Evolutionary conservation across 2,888 invertebrate species (phyloP).

Genomic region (Isotomurus palustris): DNA sequence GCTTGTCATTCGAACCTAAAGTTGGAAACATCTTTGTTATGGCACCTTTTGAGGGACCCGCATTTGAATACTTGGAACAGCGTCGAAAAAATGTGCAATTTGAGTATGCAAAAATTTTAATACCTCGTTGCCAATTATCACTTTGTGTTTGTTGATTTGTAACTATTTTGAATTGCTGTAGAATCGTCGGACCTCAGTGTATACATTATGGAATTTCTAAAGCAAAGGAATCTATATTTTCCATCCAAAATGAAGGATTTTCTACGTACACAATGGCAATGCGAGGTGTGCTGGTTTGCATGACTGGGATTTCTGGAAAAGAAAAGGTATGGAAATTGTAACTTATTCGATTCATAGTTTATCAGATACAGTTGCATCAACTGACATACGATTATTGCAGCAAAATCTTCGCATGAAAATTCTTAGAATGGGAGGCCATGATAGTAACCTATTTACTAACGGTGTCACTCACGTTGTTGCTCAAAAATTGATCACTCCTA

Average conservation of each 20-base stretch:
- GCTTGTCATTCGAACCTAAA: conserved; percentile 56
- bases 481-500: conserved; percentile 18
- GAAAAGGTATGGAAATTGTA: conserved; percentile 20
- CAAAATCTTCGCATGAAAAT: conserved; percentile 17
- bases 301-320: conserved; percentile 55
- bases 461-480: conserved; percentile 41
- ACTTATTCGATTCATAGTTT: neutral
- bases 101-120: no score
- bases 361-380: conserved; percentile 12
- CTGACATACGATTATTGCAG: neutral
- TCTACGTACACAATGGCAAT: conserved; percentile 72
- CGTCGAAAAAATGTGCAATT: conserved; percentile 48
- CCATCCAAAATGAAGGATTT: conserved; percentile 67
- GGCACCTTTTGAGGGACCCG: conserved; percentile 68
- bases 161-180: conserved; percentile 51
- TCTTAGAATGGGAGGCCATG: conserved; percentile 35
- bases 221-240: conserved; percentile 51
- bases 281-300: conserved; percentile 64
- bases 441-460: conserved; percentile 17
- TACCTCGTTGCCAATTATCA: neutral
- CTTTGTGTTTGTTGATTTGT: neutral
- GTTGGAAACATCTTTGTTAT: conserved; percentile 73
- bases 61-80: conserved; percentile 57
- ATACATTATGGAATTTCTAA: conserved; percentile 53
- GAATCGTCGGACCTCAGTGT: conserved; percentile 78